Evolutionary conservation across 2,113 vertebrate genomes (phyloP).

Genomic region (Zosterops lateralis): DNA sequence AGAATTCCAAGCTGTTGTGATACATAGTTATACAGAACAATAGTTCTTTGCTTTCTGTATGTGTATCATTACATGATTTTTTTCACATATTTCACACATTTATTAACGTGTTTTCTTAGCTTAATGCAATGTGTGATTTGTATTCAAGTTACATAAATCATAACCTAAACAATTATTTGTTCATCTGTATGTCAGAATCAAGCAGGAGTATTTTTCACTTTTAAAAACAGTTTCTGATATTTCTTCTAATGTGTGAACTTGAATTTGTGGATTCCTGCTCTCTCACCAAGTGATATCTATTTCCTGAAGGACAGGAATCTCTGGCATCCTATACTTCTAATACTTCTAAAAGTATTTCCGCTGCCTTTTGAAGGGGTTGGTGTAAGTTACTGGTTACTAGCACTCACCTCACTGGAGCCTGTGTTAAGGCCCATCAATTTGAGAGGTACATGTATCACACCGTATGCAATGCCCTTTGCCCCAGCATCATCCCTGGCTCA

Average conservation of each 20-base stretch:
- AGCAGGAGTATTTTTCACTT: not conserved
- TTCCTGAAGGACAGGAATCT: not conserved
- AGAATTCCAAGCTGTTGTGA: not conserved
- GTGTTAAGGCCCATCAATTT: not conserved
- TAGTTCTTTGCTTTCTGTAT: not conserved
- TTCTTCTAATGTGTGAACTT: not conserved
- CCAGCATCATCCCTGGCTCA: not conserved
- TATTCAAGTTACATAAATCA: not conserved
- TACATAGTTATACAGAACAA: not conserved
- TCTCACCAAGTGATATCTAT: not conserved
- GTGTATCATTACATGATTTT: not conserved
- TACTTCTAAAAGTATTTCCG: not conserved
- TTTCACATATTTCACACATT: not conserved
- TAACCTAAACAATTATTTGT: not conserved
- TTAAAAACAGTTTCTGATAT: not conserved
- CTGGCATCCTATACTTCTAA: too few relatives aligned
- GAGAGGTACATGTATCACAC: accelerated
- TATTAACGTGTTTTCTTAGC: not conserved
- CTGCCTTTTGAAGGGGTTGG: not conserved
- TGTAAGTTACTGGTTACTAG: not conserved
- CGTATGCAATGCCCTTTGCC: not conserved
- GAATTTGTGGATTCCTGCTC: not conserved
- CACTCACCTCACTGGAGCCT: not conserved
- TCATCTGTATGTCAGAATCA: not conserved
- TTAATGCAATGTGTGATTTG: not conserved